These are phyloP conservation scores for Talpa occidentalis DNA, from an alignment of 2,113 vertebrate genomes.

Conservation along the genomic window DNA sequence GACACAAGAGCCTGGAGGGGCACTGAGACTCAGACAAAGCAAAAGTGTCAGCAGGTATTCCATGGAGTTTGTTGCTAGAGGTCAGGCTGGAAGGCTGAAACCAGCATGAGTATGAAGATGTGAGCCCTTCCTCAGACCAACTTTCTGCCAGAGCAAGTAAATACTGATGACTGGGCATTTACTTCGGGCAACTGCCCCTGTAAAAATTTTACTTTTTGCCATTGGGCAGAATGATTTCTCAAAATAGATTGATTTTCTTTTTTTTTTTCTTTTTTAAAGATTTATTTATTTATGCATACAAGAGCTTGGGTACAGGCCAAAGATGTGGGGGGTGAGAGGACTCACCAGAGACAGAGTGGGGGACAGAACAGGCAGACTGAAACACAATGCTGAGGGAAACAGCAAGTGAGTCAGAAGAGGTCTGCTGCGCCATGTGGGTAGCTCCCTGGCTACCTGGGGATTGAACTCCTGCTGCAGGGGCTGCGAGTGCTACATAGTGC, in stretches of 20 bases:
- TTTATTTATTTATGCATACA: too few species aligned
- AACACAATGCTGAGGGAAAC: too few species aligned
- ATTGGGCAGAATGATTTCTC: background rate
- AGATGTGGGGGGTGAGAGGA: too few species aligned
- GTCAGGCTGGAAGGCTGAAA: background rate
- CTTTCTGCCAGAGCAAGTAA: background rate
- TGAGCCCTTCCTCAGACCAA: background rate
- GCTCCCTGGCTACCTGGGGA: too few species aligned
- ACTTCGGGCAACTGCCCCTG: background rate
- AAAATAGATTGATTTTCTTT: background rate
- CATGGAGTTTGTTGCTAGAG: background rate
- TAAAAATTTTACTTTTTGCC: background rate
- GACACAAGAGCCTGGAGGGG: background rate
- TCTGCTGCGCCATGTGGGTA: too few species aligned
- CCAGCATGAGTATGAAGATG: background rate
- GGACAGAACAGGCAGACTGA: too few species aligned
- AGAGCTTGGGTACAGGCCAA: too few species aligned
- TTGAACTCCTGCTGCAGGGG: too few species aligned
- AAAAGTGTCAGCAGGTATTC: background rate
- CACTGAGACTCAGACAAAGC: background rate
- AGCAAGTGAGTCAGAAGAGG: too few species aligned
- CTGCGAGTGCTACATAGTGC: too few species aligned
- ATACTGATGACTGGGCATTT: background rate
- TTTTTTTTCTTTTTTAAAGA: too few species aligned
- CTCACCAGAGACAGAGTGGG: too few species aligned